A percentile compares a stretch with the other conserved stretches of the same genome.
Conservation (phyloP, 2,113 vertebrate species). For the Pungitius pungitius region DNA sequence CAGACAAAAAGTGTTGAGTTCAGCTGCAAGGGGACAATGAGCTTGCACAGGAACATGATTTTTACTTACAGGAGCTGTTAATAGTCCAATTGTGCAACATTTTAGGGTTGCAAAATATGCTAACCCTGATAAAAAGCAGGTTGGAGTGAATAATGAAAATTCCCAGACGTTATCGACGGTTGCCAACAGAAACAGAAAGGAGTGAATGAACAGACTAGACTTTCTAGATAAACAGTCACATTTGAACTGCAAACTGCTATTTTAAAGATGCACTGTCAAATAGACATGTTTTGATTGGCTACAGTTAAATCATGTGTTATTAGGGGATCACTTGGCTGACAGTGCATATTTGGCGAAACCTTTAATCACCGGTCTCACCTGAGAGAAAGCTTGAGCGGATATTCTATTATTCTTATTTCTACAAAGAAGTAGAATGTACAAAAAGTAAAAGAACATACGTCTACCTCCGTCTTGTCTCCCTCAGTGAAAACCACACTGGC, state of each 20-base stretch:
- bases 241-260: conserved; percentile 16
- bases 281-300: conserved; percentile 26
- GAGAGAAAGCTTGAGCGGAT: conserved; percentile 20
- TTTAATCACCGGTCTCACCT: conserved; percentile 49
- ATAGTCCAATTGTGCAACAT: not conserved
- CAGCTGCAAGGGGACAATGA: too few species aligned
- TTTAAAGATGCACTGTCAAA: conserved; percentile 30
- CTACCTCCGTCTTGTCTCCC: conserved; percentile 17
- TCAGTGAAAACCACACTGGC: conserved; percentile 27
- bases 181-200: not conserved
- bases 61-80: not conserved
- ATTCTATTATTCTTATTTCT: conserved; percentile 13
- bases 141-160: not conserved
- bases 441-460: conserved; percentile 4
- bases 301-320: conserved; percentile 40
- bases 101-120: not conserved
- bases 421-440: conserved; percentile 21
- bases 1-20: not conserved
- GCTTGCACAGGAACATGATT: not conserved
- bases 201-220: not conserved
- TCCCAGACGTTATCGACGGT: not conserved
- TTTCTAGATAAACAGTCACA: not conserved
- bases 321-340: conserved; percentile 49
- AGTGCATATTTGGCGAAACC: conserved; percentile 35
- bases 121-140: too few species aligned